These are phyloP conservation scores for Jacana jacana DNA, from an alignment of 2,113 vertebrate genomes.

Conservation along the genomic window DNA sequence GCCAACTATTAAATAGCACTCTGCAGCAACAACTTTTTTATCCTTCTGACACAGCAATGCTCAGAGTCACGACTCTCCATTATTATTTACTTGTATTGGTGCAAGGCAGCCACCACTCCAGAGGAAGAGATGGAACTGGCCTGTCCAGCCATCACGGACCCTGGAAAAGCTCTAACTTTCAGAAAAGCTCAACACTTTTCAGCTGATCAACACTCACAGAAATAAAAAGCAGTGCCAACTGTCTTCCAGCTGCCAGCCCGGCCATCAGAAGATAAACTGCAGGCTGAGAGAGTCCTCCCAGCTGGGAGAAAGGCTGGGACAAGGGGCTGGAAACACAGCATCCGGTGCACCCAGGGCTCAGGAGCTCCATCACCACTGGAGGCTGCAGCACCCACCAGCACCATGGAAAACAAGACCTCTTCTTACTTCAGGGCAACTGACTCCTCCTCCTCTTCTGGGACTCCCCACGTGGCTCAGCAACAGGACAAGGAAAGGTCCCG, in stretches of 20 bases:
- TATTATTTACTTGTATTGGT: not conserved
- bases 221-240: not conserved
- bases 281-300: not conserved
- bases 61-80: not conserved
- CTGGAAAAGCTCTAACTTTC: not conserved
- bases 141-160: not conserved
- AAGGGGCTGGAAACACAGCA: not conserved
- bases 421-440: not conserved
- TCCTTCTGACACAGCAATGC: not conserved
- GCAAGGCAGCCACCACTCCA: not conserved
- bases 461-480: accelerated
- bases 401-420: not conserved
- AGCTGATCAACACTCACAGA: not conserved
- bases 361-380: not conserved
- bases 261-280: not conserved
- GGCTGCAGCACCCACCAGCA: not conserved
- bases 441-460: not conserved
- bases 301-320: not conserved
- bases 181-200: not conserved
- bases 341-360: not conserved
- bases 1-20: not conserved
- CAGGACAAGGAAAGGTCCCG: not conserved
- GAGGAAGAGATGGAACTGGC: not conserved
- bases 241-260: not conserved
- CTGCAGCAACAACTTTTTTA: not conserved